Evolutionary conservation across 2,888 invertebrate species (phyloP).

Genomic region (Orthosia cruda): DNA sequence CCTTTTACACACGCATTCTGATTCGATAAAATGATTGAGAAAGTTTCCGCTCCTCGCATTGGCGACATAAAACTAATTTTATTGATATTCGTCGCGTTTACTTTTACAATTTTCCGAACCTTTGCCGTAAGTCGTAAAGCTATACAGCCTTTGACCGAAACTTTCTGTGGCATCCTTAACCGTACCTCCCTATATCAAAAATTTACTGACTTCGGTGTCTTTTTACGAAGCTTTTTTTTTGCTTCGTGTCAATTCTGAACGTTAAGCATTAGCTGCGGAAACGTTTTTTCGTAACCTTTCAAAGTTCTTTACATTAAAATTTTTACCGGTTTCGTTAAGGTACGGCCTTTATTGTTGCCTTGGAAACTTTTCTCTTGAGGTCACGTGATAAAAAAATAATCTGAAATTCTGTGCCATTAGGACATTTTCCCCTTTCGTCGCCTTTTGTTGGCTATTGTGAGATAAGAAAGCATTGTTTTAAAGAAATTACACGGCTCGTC

Average conservation of each 20-base stretch:
- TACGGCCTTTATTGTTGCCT: conserved; percentile 66
- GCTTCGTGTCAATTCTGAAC: conserved; percentile 54
- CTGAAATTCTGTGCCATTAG: conserved; percentile 76
- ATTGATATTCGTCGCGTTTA: conserved; percentile 75
- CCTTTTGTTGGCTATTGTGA: conserved; percentile 76
- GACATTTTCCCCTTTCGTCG: conserved; percentile 70
- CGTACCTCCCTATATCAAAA: conserved; percentile 73
- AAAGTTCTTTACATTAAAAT: conserved; percentile 63
- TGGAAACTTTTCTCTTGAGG: conserved; percentile 70
- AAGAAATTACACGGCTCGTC: conserved; percentile 71
- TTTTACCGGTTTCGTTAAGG: conserved; percentile 64
- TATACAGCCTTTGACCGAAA: conserved; percentile 77
- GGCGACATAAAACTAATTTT: conserved; percentile 77
- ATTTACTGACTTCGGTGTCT: conserved; percentile 72
- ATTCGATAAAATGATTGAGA: conserved; percentile 73
- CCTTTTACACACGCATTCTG: conserved; percentile 59
- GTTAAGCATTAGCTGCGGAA: conserved; percentile 51
- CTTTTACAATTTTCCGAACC: conserved; percentile 73
- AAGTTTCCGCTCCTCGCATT: conserved; percentile 70
- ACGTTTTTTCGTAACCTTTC: conserved; percentile 63
- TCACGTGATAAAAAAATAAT: conserved; percentile 77
- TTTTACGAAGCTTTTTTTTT: conserved; percentile 65
- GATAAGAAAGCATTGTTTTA: conserved; percentile 79
- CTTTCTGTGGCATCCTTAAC: conserved; percentile 72
- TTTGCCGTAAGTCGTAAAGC: conserved; percentile 74